Percentiles rank a stretch among this genome's conserved stretches.
Conservation (phyloP, 2,113 vertebrate species). For the Myrmecophaga tridactyla region DNA sequence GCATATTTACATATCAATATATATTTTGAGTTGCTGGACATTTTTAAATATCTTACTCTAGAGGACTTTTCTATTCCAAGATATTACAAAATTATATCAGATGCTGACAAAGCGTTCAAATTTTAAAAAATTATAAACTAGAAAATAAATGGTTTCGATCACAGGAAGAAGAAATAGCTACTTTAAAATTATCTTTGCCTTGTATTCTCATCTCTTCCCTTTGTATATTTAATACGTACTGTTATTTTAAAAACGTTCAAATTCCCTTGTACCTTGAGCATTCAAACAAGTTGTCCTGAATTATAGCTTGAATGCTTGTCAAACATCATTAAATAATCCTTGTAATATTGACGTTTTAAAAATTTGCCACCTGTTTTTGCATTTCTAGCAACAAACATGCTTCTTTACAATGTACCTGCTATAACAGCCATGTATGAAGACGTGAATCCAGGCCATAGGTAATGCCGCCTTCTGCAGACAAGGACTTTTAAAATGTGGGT, state of each 20-base stretch:
- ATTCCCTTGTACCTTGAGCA: not conserved
- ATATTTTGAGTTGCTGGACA: not conserved
- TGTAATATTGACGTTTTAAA: not conserved
- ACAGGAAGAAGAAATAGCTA: not conserved
- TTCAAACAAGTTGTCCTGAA: constrained; percentile 14
- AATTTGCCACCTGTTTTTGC: not conserved
- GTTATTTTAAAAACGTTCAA: not conserved
- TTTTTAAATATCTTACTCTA: not conserved
- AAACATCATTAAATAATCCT: constrained; percentile 32
- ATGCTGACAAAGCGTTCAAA: not conserved
- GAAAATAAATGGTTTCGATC: not conserved
- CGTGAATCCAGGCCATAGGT: constrained; percentile 17
- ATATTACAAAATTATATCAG: constrained; percentile 16
- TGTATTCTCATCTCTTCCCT: not conserved
- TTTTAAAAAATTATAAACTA: constrained; percentile 29
- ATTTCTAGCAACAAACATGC: constrained; percentile 49
- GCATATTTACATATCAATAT: not conserved
- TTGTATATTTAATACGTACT: not conserved
- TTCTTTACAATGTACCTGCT: constrained; percentile 60
- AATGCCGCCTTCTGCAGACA: not conserved
- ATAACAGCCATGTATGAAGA: constrained; percentile 37
- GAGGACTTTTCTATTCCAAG: not conserved
- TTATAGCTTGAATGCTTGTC: not conserved
- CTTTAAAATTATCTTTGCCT: not conserved
- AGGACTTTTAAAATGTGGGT: not conserved